Base-by-base conservation (phyloP, 2,888 invertebrate species). In the Alsophila aescularia region DNA sequence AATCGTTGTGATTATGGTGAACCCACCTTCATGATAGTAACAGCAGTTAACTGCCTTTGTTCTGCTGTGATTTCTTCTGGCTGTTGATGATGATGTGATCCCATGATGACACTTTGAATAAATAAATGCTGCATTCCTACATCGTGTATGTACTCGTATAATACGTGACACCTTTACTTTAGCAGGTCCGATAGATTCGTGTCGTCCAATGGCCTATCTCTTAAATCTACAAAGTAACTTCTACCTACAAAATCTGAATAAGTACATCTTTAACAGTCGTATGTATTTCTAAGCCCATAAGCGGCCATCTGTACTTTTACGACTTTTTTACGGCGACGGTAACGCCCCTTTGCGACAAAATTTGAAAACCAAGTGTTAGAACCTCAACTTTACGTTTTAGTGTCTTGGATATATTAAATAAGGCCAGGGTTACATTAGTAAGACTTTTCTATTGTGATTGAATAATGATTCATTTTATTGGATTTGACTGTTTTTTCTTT, bases 231-330 rank as follows among this genome's bases (percentile, higher is more conserved):
- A 58, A 47, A 52, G 58, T 62, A 32, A 49, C 48, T 37, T 55
- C 54, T 52, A 14, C 24, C 12, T 37, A 61, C 52, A 24, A 53
- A 60, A 57, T 50, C 52, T 40, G 31, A 52, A 57, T 61, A 62
- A 54, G 56, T 56, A 43, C 40, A 39, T 16, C 21, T 62, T 54
- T 60, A 56, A 72, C 77, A 79, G 80, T 77, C 79, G 77, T 83
- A 68, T 71, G 70, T 64, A 68, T 69, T 66, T 54, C 62, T 58
- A 63, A 64, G 67, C 45, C 55, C 39, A 63, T 67, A 64, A 69
- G 53, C 48, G 49, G 39, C 40, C 34, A 69, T 67, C 70, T 65
- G 69, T 75, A 61, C 40, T 57, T 74, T 75, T 67, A 75, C 67
- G 75, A 65, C 58, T 35, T 64, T 71, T 75, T 75, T 75, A 75